Evolutionary conservation across 2,113 vertebrate species (phyloP).

Genomic region (Neolamprologus brichardi): DNA sequence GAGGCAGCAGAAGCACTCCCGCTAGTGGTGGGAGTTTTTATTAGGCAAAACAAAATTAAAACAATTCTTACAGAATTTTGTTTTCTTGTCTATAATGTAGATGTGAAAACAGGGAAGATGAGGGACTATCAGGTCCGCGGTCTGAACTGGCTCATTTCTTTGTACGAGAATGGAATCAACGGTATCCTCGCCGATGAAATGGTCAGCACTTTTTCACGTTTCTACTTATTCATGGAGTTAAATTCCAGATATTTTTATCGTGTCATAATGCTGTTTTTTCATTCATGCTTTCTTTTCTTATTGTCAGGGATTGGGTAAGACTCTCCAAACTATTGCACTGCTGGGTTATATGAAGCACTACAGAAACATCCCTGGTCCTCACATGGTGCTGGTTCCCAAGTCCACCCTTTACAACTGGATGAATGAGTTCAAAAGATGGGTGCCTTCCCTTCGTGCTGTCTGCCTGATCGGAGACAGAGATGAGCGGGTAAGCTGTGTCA

Average conservation of each 20-base stretch:
- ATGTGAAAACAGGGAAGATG: conserved; percentile 91
- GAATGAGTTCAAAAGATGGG: conserved; percentile 98
- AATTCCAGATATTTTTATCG: not conserved
- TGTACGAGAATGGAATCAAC: conserved; percentile 99
- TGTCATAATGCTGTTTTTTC: not conserved
- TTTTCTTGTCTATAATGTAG: conserved; percentile 58
- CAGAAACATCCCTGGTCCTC: conserved; percentile 96
- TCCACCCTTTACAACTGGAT: conserved; percentile 99
- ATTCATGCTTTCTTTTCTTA: not conserved
- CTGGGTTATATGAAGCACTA: conserved; percentile 99
- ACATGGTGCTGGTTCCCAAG: conserved; percentile 98
- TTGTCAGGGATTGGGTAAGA: conserved; percentile 91
- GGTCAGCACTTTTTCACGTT: conserved; percentile 67
- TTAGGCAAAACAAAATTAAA: not conserved
- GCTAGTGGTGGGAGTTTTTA: not conserved
- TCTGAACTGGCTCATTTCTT: conserved; percentile 96
- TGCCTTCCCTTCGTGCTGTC: conserved; percentile 92
- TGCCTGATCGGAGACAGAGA: conserved; percentile 94
- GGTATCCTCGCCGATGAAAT: conserved; percentile 98
- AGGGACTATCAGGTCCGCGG: conserved; percentile 96
- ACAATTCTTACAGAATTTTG: not conserved
- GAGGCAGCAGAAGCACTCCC: not conserved
- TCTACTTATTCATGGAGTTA: not conserved
- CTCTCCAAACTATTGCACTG: conserved; percentile 95
- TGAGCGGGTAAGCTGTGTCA: conserved; percentile 76